Evolutionary conservation across 2,797 vertebrate genomes (phyloP), one percentile per base, ranked within the genome.

Genomic region (Labeo calbasu): DNA sequence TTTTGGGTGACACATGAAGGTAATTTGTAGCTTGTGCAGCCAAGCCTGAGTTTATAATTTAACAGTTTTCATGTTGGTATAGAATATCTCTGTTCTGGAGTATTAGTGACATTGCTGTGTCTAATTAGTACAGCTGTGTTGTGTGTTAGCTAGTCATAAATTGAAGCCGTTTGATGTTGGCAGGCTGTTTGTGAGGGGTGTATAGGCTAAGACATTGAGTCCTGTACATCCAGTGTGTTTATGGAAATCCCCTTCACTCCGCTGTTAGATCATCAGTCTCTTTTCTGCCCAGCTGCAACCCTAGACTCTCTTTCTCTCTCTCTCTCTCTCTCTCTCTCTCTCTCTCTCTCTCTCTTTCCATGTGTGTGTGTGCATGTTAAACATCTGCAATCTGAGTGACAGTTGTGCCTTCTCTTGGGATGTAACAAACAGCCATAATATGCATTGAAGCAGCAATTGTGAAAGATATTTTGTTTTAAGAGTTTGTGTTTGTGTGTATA

Each of bases 201-300:
- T 65, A 46, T 71, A 59, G 55, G 50, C 82, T 59, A 40, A 82
- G 83, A 59, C 59, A 82, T 79, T 50, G 48, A 66, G 70, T 66
- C 78, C 69, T 53, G 84, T 87, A 82, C 73, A 82, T 81, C 61
- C 83, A 81, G 71, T n/a, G 8, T 81, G 85, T 81, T 61, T 80
- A 79, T 79, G 86, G 86, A 89, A 87, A 85, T 86, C 84, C 84
- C 85, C 86, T 87, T 73, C 72, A 86, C 79, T 80, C 78, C n/a
- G 72, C 66, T 78, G 72, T 87, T 79, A 59, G 84, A 87, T 86
- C 71, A 85, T 75, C 72, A 46, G 73, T 73, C 76, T 81, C 14
- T 77, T 86, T 83, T 25, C 79, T 86, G 71, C 55, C 75, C 82
- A 87, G 86, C 86, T 89, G 84, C 77, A 87, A 32, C 75, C 43